Base-by-base conservation (phyloP, 2,113 vertebrate genomes). In the Chaenogobius annularis region DNA sequence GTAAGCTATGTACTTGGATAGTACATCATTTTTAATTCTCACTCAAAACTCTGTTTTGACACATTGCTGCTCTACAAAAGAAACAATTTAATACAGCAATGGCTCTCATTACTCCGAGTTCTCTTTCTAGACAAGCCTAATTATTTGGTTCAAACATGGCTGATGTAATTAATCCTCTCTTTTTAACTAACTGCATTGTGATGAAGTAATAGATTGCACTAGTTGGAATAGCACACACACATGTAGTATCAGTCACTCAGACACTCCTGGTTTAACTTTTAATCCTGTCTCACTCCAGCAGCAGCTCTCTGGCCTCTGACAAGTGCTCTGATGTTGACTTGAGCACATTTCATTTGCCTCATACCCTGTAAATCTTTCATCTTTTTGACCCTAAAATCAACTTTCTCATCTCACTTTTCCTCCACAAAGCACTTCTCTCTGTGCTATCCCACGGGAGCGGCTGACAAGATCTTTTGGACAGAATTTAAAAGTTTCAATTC, bases 381-480 rank as follows among this genome's bases (percentile, higher is more conserved):
- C 50, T 54, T 20, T 10, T 40, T 40, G 6, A 44, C 66, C 35
- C 52, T 0, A 15, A 37, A 20, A 78, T 72, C 20, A 40, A 63
- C 19, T 12, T 12, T 40, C 70, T 43, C 54, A 12, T 76, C 19
- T 52, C 3, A 68, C 69, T 70, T 81, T 82, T 73, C 26, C 15
- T 75, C 75, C 75, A 63, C 11, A 1, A 48, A 81, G 3, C 26
- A 62, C 35, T 65, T 14, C 52, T 68, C 68, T 44, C 1, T 26
- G 68, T n/a, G n/a, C n/a, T n/a, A 48, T 9, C 22, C 47, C 0
- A 8, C 0, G 3, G 68, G 70, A 40, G 47, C 44, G 7, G 8
- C 54, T 56, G 55, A 84, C 56, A 75, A 72, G 63, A 44, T 81
- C 46, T 67, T 52, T 70, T 66, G 75, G 67, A 83, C 73, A 72